Percentiles rank a stretch among this genome's conserved stretches.
These are phyloP conservation scores for Netelia fuscicornis DNA, from an alignment of 2,888 invertebrate species.

Conservation along the genomic window DNA sequence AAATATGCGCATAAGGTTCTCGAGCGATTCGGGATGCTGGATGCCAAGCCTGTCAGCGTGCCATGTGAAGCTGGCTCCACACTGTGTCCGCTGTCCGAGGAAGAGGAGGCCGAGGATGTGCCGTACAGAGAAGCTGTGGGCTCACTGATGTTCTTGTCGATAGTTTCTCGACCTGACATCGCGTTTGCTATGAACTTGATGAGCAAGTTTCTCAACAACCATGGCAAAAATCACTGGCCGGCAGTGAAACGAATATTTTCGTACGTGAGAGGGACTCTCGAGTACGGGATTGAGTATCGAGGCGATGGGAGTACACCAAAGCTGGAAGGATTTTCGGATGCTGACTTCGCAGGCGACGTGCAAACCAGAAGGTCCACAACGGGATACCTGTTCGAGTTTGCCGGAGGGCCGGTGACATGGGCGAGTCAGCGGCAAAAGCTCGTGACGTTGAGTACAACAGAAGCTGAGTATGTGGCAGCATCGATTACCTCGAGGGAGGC, in stretches of 20 bases:
- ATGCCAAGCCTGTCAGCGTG: conserved; percentile 52
- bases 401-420: not conserved
- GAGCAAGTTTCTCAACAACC: not conserved
- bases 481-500: not conserved
- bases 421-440: not conserved
- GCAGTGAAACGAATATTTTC: not conserved
- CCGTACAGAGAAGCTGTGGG: conserved; percentile 16
- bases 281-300: not conserved
- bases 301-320: not conserved
- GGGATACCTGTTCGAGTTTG: not conserved
- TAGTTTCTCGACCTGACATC: conserved; percentile 6
- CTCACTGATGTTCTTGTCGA: not conserved
- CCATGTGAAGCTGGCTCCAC: conserved; percentile 46
- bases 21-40: conserved; percentile 58
- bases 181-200: not conserved
- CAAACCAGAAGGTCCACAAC: not conserved
- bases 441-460: not conserved
- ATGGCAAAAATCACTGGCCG: not conserved
- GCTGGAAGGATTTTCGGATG: not conserved
- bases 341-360: not conserved
- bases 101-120: not conserved
- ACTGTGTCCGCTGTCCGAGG: conserved; percentile 20
- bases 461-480: not conserved
- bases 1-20: conserved; percentile 55
- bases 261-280: not conserved